phyloP scores from a whole-genome alignment of 2,113 vertebrate species.

The Vombatus ursinus region DNA sequence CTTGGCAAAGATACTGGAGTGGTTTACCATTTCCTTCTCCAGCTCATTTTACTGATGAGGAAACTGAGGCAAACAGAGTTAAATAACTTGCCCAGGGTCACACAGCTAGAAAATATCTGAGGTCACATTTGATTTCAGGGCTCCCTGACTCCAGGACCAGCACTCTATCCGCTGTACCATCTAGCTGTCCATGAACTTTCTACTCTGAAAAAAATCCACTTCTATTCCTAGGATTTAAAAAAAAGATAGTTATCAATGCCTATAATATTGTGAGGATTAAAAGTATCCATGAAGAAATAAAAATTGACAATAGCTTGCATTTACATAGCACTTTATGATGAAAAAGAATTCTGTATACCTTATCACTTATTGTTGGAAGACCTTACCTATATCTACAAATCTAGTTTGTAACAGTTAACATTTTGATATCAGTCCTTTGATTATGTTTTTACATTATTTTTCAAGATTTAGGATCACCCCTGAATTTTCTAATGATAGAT shows the following conservation, averaged over 20 bases:
- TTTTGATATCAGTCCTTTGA: conserved; percentile 32
- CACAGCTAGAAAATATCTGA: too few species aligned
- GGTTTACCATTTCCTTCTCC: too few species aligned
- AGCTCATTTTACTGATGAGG: too few species aligned
- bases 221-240: conserved; percentile 8
- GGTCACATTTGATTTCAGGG: too few species aligned
- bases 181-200: too few species aligned
- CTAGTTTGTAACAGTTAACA: background rate
- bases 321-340: background rate
- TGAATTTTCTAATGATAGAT: conserved; percentile 24
- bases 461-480: conserved; percentile 14
- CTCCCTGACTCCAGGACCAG: too few species aligned
- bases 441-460: conserved; percentile 34
- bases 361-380: conserved; percentile 35
- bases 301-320: too few species aligned
- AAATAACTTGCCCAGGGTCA: too few species aligned
- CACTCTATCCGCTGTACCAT: too few species aligned
- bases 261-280: background rate
- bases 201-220: background rate
- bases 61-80: too few species aligned
- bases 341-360: background rate
- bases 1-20: too few species aligned
- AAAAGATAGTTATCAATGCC: background rate
- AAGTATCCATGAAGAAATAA: background rate
- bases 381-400: conserved; percentile 8